Conservation (phyloP, 2,888 invertebrate species). For the Drosophila rellima region DNA sequence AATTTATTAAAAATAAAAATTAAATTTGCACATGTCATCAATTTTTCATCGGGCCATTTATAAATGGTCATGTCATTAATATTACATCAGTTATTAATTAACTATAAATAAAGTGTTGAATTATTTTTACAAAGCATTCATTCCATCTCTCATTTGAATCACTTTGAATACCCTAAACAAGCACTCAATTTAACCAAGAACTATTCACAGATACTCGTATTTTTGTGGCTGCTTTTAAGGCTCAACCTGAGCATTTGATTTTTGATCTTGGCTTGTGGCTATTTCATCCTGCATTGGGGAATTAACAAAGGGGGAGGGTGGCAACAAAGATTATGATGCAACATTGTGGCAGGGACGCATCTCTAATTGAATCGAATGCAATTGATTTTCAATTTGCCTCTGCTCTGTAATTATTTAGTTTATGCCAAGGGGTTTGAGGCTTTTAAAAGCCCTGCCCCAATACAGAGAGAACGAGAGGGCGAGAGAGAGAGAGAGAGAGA, state of each 20-base stretch:
- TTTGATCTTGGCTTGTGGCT: conserved; percentile 26
- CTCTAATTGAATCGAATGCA: conserved; percentile 69
- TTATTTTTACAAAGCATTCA: background rate
- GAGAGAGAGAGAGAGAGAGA: background rate
- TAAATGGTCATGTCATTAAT: no score
- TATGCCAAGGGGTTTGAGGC: background rate
- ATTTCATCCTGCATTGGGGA: conserved; percentile 15
- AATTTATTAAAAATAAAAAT: no score
- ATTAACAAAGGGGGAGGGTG: background rate
- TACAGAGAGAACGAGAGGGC: background rate
- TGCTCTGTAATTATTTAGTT: conserved; percentile 45
- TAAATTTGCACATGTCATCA: background rate
- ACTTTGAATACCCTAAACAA: background rate
- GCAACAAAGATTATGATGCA: conserved; percentile 29
- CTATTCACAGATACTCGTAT: conserved; percentile 16
- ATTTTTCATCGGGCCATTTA: no score
- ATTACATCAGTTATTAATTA: no score
- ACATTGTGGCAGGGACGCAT: conserved; percentile 47
- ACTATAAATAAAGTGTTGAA: background rate
- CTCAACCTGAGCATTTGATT: conserved; percentile 40
- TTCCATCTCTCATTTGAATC: background rate
- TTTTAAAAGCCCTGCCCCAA: background rate
- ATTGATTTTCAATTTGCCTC: conserved; percentile 60
- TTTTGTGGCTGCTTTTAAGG: conserved; percentile 57
- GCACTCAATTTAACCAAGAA: background rate